Conservation (phyloP, 2,888 invertebrate species). For the Andrena camellia region DNA sequence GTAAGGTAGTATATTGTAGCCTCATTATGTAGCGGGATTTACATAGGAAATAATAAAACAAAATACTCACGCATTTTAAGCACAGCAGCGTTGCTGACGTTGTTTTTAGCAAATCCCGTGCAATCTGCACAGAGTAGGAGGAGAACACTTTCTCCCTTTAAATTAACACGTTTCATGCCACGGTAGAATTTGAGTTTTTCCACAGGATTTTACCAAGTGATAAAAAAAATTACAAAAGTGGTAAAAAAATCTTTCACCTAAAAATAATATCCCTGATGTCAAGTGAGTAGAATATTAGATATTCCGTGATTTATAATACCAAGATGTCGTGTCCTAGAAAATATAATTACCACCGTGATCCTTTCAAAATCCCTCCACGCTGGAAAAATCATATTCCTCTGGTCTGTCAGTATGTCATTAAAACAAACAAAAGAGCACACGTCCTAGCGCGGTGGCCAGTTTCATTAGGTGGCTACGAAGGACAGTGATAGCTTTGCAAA, state of each 20-base stretch:
- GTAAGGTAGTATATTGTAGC: not conserved
- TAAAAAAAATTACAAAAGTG: too few relatives aligned
- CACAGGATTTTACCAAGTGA: too few relatives aligned
- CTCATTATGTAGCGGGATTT: not conserved
- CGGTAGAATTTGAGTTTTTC: too few relatives aligned
- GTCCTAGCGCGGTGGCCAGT: constrained; percentile 7
- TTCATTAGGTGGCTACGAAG: constrained; percentile 26
- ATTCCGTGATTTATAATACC: too few relatives aligned
- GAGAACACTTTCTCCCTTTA: not conserved
- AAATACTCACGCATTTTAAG: not conserved
- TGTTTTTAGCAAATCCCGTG: not conserved
- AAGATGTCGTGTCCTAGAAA: not conserved
- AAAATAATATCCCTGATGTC: too few relatives aligned
- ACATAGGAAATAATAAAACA: not conserved
- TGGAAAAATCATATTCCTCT: not conserved
- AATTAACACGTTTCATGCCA: too few relatives aligned
- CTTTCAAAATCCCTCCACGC: not conserved
- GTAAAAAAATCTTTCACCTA: too few relatives aligned
- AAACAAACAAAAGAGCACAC: constrained; percentile 22
- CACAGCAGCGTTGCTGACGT: not conserved
- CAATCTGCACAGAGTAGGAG: not conserved
- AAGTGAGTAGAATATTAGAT: too few relatives aligned
- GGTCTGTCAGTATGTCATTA: constrained; percentile 2
- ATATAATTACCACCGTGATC: constrained; percentile 5
- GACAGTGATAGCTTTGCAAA: constrained; percentile 8